Conservation (phyloP, 2,888 invertebrate species). For the Sinodicranocentrus sp. region DNA sequence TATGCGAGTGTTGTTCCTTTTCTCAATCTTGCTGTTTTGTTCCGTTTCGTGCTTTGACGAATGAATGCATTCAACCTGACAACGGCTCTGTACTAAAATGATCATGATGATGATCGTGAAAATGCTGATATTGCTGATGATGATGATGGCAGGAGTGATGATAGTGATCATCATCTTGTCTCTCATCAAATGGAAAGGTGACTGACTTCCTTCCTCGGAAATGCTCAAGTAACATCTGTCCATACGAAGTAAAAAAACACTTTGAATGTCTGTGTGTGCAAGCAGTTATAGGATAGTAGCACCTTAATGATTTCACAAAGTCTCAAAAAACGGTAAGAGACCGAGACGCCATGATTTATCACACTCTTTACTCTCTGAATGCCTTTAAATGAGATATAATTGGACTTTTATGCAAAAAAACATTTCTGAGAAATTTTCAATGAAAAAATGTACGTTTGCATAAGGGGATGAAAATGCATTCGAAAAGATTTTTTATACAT, state of each 20-base stretch:
- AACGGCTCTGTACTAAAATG: constrained; percentile 27
- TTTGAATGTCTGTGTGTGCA: background rate
- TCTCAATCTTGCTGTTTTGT: background rate
- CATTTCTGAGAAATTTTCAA: background rate
- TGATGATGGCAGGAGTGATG: constrained; percentile 52
- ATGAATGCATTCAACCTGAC: constrained; percentile 30
- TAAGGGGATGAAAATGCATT: background rate
- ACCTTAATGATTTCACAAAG: constrained; percentile 16
- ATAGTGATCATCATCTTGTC: constrained; percentile 49
- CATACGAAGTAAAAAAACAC: constrained; percentile 1
- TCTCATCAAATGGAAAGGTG: constrained; percentile 66
- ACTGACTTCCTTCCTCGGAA: constrained; percentile 62
- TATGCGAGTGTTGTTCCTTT: background rate
- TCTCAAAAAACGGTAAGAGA: background rate
- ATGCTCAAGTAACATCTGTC: constrained; percentile 50
- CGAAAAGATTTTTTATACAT: too few species aligned
- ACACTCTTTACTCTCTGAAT: constrained; percentile 29
- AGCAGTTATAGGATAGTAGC: constrained; percentile 10
- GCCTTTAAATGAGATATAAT: constrained; percentile 50
- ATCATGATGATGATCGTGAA: constrained; percentile 38
- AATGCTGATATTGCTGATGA: constrained; percentile 42
- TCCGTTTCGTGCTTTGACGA: constrained; percentile 31
- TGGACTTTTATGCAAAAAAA: constrained; percentile 59
- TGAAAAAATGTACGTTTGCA: background rate
- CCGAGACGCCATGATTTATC: constrained; percentile 32